Evolutionary conservation across 2,113 vertebrate species (phyloP).

Genomic region (Cricetomys ansorgei): DNA sequence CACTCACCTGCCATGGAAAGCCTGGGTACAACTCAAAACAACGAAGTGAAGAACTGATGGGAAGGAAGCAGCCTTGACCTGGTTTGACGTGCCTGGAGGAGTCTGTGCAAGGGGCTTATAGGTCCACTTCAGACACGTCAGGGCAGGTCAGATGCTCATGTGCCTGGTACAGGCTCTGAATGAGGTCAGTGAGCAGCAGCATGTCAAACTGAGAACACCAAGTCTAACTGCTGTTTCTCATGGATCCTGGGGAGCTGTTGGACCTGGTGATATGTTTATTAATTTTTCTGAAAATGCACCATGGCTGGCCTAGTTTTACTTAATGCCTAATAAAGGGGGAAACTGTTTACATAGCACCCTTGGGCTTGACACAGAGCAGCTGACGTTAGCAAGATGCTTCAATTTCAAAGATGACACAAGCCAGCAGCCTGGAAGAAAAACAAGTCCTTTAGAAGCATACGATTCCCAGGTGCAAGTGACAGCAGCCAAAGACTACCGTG

Average conservation of each 20-base stretch:
- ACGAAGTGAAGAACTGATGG: not conserved
- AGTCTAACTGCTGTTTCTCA: not conserved
- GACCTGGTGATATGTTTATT: conserved; percentile 39
- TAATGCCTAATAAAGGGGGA: conserved; percentile 71
- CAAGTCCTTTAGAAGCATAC: not conserved
- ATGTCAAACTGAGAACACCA: not conserved
- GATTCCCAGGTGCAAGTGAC: not conserved
- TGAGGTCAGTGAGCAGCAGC: not conserved
- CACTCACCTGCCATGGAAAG: not conserved
- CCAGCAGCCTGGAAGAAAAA: conserved; percentile 61
- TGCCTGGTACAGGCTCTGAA: not conserved
- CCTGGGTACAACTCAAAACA: not conserved
- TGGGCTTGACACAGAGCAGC: conserved; percentile 58
- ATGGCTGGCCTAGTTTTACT: conserved; percentile 54
- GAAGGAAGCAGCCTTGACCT: not conserved
- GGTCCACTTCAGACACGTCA: not conserved
- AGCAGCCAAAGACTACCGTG: not conserved
- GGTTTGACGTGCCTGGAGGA: not conserved
- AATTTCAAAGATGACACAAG: conserved; percentile 49
- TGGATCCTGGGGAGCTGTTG: not conserved
- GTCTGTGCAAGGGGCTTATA: not conserved
- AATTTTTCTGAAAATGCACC: conserved; percentile 24
- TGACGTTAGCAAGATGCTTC: conserved; percentile 23
- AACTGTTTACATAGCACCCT: conserved; percentile 60
- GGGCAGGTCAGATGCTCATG: not conserved